Conservation (phyloP, 2,888 invertebrate genomes). For the Microplitis manilae region DNA sequence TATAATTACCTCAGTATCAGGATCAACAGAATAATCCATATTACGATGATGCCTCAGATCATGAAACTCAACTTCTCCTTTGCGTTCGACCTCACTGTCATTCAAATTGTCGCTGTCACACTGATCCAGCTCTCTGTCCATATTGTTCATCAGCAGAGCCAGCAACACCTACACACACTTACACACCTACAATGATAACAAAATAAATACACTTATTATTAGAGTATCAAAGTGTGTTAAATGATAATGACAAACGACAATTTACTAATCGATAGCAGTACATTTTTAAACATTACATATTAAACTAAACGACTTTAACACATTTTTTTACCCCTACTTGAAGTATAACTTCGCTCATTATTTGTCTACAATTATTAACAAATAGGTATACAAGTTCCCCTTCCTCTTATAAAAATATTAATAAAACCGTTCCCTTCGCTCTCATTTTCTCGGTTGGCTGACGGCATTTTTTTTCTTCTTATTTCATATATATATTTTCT, state of each 20-base stretch:
- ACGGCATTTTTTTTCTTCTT: slow-evolving; percentile 30
- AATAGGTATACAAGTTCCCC: slow-evolving; percentile 16
- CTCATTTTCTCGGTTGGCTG: slow-evolving; percentile 44
- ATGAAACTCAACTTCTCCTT: slow-evolving; percentile 27
- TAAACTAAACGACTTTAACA: too few relatives aligned
- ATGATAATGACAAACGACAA: background rate
- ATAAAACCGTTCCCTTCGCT: slow-evolving; percentile 40
- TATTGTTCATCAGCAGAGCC: slow-evolving; percentile 18
- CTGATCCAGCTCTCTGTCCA: slow-evolving; percentile 36
- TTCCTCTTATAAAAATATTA: background rate
- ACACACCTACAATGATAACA: background rate
- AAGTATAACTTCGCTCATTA: background rate
- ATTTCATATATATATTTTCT: slow-evolving; percentile 5
- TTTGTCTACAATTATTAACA: background rate
- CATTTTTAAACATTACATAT: background rate
- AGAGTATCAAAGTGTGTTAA: background rate
- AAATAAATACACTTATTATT: slow-evolving; percentile 13
- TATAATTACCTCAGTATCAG: slow-evolving; percentile 50
- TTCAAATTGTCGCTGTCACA: slow-evolving; percentile 41
- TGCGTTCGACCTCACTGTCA: slow-evolving; percentile 35
- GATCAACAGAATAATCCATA: slow-evolving; percentile 50
- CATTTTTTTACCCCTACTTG: too few relatives aligned
- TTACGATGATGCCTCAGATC: slow-evolving; percentile 31
- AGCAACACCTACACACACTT: slow-evolving; percentile 7
- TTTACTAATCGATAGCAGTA: background rate